Evolutionary conservation across 2,113 vertebrate species (phyloP), one percentile per base, ranked within the genome.

Genomic region (Gorsachius goisagi): DNA sequence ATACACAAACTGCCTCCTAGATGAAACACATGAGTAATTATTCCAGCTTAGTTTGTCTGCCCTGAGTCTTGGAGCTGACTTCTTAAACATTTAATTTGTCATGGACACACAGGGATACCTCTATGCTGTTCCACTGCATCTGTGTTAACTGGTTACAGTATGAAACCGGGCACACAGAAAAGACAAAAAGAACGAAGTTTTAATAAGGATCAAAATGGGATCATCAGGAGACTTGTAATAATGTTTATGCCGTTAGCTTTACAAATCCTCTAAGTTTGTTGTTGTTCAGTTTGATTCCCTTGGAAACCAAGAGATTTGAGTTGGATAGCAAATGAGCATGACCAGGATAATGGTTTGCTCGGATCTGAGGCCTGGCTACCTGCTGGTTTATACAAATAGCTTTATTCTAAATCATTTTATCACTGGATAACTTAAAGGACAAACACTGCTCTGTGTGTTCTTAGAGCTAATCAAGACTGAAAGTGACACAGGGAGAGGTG

Each of bases 21-120:
- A 97, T 97, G 98, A 98, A 83, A 91, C 94, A 88, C 96, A 89
- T 50, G 41, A 96, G 89, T 97, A 97, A 98, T 99, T 97, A 98
- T 97, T 97, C 80, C 97, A 97, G 98, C 98, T 98, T 98, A 88
- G 89, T 78, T 94, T 80, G 96, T 97, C 96, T 98, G 97, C 97
- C 96, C 95, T 45, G 93, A 94, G 83, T 97, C 97, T 66, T 76
- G 95, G 47, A 95, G 86, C 93, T 93, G 97, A 93, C 88, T 86
- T 93, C 79, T 88, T 47, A 82, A 96, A 93, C 88, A 37, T 96
- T 90, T 78, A 56, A 96, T 98, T 95, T 89, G 97, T 93, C 98
- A 95, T 67, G 87, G 96, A 93, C n/a, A 22, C 64, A 9, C 14
- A 59, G 39, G 83, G 95, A 20, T 62, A 63, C 47, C 86, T 89